Base-by-base conservation (phyloP, 2,797 vertebrate species). In the Xenops minutus region DNA sequence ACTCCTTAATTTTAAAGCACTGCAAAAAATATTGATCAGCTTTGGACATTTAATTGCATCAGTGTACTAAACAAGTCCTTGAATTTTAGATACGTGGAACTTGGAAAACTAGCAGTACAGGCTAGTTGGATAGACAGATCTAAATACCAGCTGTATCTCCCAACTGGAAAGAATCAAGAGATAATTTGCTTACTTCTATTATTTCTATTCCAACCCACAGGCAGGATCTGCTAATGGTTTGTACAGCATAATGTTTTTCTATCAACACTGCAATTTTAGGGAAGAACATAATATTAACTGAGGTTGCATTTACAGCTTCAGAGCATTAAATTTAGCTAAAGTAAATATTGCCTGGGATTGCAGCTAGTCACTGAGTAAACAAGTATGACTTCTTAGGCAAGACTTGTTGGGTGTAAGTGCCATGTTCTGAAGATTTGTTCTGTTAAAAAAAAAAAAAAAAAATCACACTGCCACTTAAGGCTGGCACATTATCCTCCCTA, bases 221-320 rank as follows among this genome's bases (percentile, higher is more conserved):
- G 58, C 88, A 92, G 73, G 54, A 90, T 78, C 58, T 75, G 51
- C 43, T 94, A 93, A 90, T 84, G 39, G 55, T 27, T 78, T 79
- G 34, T 89, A 66, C 20, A 72, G 43, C 55, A 56, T 37, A 39
- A 30, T 55, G 22, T 78, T 92, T 79, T 91, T 73, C 66, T 84
- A 37, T 46, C 51, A 95, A 69, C 41, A 46, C 21, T 49, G 34
- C 32, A 84, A 29, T 82, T 96, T 97, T 63, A 82, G 32, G 22
- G 76, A 26, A 84, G 48, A 88, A 59, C 10, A 48, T 52, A 58
- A 22, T 84, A 88, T 77, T 87, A 96, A 84, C 34, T n/a, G 29
- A 85, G 71, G 83, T 77, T 92, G 52, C 56, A 85, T 85, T 88
- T 93, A 71, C 81, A 88, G 68, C 49, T 93, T 91, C 78, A 83